These are phyloP conservation scores for Neodiprion pinetum DNA, from an alignment of 1,140 invertebrate species.

Conservation along the genomic window DNA sequence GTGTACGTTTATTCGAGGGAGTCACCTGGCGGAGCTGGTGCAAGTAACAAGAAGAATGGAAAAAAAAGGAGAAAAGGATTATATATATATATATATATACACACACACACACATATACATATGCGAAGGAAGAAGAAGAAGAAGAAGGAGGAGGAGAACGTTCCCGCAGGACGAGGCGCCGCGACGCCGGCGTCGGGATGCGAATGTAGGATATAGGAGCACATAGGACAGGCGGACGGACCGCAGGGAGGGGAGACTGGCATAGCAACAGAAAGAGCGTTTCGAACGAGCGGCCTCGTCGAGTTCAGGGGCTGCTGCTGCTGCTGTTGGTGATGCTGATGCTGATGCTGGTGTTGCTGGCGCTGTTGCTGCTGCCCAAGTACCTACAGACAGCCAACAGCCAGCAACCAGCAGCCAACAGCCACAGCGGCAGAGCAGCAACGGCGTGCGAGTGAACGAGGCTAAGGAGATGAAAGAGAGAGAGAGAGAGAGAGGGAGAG, in stretches of 20 bases:
- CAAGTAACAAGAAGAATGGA: background rate
- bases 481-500: slow-evolving; percentile 8
- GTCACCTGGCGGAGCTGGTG: too few species aligned
- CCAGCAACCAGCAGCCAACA: background rate
- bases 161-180: slow-evolving; percentile 11
- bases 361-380: slow-evolving; percentile 35
- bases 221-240: slow-evolving; percentile 17
- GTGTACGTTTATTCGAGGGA: too few species aligned
- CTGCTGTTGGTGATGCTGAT: slow-evolving; percentile 32
- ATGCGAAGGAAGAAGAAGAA: background rate
- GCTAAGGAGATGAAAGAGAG: slow-evolving; percentile 26
- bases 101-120: background rate
- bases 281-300: slow-evolving; percentile 39
- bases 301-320: slow-evolving; percentile 32
- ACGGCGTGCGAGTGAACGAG: slow-evolving; percentile 22
- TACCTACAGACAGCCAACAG: slow-evolving; percentile 14
- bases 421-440: slow-evolving; percentile 21
- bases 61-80: background rate
- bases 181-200: slow-evolving; percentile 8
- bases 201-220: slow-evolving; percentile 5
- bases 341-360: slow-evolving; percentile 36
- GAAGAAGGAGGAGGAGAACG: background rate
- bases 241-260: slow-evolving; percentile 44
- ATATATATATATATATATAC: background rate
- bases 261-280: slow-evolving; percentile 61